Conservation (phyloP, 2,797 vertebrate genomes). For the Euthynnus affinis region DNA sequence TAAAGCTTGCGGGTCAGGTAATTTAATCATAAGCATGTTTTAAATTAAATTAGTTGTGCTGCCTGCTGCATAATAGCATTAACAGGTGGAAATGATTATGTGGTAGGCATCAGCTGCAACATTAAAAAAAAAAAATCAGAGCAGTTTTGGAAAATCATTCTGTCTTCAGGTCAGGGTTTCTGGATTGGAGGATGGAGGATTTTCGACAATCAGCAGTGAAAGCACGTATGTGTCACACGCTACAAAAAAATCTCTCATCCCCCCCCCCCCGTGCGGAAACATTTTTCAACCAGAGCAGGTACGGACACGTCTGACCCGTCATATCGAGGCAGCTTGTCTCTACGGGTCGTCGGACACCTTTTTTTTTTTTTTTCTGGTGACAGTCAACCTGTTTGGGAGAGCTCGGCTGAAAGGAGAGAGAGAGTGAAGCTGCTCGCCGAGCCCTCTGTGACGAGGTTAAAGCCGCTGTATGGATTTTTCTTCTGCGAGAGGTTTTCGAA, state of each 20-base stretch:
- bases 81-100: neutral
- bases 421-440: neutral
- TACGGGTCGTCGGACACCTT: slow-evolving; percentile 40
- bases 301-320: slow-evolving; percentile 48
- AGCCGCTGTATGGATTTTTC: neutral
- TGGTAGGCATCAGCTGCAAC: neutral
- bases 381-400: slow-evolving; percentile 5
- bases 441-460: neutral
- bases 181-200: neutral
- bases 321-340: slow-evolving; percentile 30
- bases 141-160: slow-evolving; percentile 17
- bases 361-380: slow-evolving; percentile 6
- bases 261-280: slow-evolving; percentile 4
- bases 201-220: slow-evolving; percentile 1
- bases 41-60: neutral
- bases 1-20: neutral
- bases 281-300: slow-evolving; percentile 18
- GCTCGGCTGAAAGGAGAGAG: neutral
- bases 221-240: neutral
- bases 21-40: slow-evolving; percentile 13
- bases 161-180: slow-evolving; percentile 13
- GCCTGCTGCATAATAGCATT: neutral
- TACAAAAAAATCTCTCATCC: slow-evolving; percentile 27
- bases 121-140: neutral
- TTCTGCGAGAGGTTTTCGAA: neutral